Evolutionary conservation across 2,888 invertebrate genomes (phyloP).

Genomic region (Bruchidius siliquastri): DNA sequence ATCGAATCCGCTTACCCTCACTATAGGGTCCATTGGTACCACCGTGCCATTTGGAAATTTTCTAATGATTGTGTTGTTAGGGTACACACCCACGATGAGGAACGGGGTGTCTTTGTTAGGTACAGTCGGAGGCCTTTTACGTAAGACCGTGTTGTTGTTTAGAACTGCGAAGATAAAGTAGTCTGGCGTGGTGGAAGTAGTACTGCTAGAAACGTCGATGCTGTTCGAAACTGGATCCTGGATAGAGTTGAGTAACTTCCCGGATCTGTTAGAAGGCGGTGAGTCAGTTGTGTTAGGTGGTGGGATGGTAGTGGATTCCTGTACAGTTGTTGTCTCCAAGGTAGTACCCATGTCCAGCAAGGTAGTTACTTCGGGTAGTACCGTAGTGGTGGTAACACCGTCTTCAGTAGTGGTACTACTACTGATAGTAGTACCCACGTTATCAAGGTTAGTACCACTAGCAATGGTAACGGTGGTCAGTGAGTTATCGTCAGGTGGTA

Average conservation of each 20-base stretch:
- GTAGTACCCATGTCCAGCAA: conserved; percentile 8
- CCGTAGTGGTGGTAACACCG: conserved; percentile 4
- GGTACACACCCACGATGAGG: conserved; percentile 70
- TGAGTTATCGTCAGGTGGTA: conserved; percentile 52
- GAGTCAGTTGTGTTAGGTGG: conserved; percentile 10
- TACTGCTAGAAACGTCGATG: conserved; percentile 25
- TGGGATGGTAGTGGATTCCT: neutral
- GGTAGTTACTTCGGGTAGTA: conserved; percentile 20
- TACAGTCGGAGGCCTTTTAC: conserved; percentile 65
- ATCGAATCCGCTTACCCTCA: conserved; percentile 56
- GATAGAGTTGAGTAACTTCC: conserved; percentile 31
- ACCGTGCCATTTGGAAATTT: conserved; percentile 77
- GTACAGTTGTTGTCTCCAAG: conserved; percentile 7
- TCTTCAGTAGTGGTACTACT: conserved; percentile 23
- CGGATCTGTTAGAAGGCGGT: conserved; percentile 28
- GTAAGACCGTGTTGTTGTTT: conserved; percentile 73
- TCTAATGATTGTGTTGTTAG: conserved; percentile 73
- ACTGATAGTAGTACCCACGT: conserved; percentile 25
- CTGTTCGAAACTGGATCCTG: conserved; percentile 29
- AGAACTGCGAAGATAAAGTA: conserved; percentile 72
- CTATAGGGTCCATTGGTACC: conserved; percentile 59
- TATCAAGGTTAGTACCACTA: conserved; percentile 47
- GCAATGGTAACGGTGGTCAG: conserved; percentile 52
- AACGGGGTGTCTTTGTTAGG: conserved; percentile 67
- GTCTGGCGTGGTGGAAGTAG: conserved; percentile 49